Conservation (phyloP, 2,797 vertebrate species). For the Takifugu ocellatus region DNA sequence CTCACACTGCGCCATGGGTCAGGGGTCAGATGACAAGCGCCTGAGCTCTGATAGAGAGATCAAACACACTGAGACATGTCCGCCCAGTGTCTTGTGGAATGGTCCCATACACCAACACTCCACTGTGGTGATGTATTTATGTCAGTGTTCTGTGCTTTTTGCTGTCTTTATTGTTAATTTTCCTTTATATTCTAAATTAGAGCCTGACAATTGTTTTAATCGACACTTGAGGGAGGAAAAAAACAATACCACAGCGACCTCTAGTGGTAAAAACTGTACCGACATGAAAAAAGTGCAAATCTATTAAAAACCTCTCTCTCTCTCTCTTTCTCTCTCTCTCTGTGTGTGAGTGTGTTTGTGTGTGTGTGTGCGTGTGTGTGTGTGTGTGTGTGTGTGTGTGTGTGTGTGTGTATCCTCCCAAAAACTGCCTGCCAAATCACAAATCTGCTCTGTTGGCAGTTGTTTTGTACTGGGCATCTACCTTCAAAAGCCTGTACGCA, state of each 20-base stretch:
- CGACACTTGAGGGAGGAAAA: too few relatives aligned
- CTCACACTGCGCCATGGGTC: conserved; percentile 46
- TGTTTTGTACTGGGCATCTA: conserved; percentile 52
- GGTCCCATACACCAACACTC: background rate
- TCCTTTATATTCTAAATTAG: too few relatives aligned
- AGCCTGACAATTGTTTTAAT: too few relatives aligned
- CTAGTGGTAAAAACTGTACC: too few relatives aligned
- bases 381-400: conserved; percentile 18
- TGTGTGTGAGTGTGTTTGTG: background rate
- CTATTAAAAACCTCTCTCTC: too few relatives aligned
- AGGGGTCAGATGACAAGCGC: conserved; percentile 54
- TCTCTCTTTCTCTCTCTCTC: too few relatives aligned
- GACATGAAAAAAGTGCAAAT: too few relatives aligned
- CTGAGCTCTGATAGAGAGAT: conserved; percentile 63
- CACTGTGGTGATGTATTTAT: background rate
- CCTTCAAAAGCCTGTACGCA: conserved; percentile 18
- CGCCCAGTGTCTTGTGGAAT: conserved; percentile 38
- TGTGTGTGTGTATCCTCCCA: conserved; percentile 22
- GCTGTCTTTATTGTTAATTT: background rate
- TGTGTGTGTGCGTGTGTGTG: conserved; percentile 7
- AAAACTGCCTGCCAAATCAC: conserved; percentile 30
- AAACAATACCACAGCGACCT: background rate
- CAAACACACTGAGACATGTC: conserved; percentile 61
- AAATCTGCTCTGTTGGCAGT: conserved; percentile 58
- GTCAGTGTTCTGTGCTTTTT: conserved; percentile 1